phyloP scores from a whole-genome alignment of 2,888 invertebrate species.

The Phengaris alcon region DNA sequence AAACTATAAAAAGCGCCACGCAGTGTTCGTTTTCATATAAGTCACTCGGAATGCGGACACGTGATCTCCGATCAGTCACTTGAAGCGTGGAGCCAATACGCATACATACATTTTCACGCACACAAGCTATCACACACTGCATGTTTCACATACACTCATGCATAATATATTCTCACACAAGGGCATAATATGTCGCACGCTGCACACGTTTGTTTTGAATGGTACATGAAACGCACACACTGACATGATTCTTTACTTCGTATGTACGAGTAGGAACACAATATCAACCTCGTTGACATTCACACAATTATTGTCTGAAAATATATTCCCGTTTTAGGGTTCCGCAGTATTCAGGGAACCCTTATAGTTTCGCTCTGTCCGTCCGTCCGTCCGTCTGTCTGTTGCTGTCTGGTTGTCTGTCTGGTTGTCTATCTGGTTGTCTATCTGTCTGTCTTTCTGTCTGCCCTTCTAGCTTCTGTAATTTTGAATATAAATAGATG shows the following conservation, averaged over 20 bases:
- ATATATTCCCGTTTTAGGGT: not conserved
- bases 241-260: not conserved
- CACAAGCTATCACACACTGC: not conserved
- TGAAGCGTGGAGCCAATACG: slow-evolving; percentile 48
- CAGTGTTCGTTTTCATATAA: slow-evolving; percentile 46
- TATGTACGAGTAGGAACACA: not conserved
- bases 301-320: not conserved
- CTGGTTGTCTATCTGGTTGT: no score
- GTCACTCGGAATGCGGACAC: slow-evolving; percentile 67
- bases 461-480: no score
- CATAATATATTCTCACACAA: slow-evolving; percentile 26
- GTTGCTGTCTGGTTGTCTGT: no score
- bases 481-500: no score
- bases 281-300: not conserved
- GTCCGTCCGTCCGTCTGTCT: no score
- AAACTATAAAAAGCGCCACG: slow-evolving; percentile 22
- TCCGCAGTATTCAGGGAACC: no score
- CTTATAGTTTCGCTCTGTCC: no score
- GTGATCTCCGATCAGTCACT: slow-evolving; percentile 65
- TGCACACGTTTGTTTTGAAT: slow-evolving; percentile 7
- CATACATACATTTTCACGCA: slow-evolving; percentile 32
- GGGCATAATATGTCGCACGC: not conserved
- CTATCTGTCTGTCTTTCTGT: no score
- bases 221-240: not conserved
- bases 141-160: slow-evolving; percentile 32